phyloP scores from a whole-genome alignment of 2,797 vertebrate genomes.

The Tarsius wallacei region DNA sequence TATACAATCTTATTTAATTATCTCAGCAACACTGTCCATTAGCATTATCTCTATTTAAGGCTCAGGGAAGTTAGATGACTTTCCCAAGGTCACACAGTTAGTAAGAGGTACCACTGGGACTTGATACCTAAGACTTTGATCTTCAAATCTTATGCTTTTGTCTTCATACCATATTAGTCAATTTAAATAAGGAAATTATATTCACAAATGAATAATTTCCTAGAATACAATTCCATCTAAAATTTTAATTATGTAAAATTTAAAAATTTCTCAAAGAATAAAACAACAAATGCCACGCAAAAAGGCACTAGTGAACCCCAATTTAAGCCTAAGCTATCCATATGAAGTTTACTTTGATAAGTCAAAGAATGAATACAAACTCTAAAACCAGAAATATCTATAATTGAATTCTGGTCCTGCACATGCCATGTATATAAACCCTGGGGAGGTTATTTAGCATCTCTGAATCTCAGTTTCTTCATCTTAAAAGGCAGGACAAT shows the following conservation, averaged over 20 bases:
- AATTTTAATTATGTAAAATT: constrained; percentile 14
- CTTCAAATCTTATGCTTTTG: neutral
- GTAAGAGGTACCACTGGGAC: neutral
- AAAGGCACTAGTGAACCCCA: neutral
- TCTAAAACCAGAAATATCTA: neutral
- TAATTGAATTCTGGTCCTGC: neutral
- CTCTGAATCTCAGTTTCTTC: constrained; percentile 10
- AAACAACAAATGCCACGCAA: neutral
- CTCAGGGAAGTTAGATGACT: neutral
- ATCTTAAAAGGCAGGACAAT: neutral
- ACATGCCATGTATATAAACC: neutral
- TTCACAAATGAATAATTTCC: constrained; percentile 26
- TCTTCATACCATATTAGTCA: neutral
- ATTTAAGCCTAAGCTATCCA: neutral
- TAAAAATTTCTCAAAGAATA: constrained; percentile 26
- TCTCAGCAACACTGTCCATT: neutral
- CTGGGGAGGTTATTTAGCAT: neutral
- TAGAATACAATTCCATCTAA: neutral
- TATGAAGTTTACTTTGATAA: neutral
- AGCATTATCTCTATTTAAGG: neutral
- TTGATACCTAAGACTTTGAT: neutral
- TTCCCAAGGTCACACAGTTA: neutral
- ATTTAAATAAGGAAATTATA: neutral
- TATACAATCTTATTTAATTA: neutral
- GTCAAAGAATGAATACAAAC: neutral